Evolutionary conservation across 2,113 vertebrate genomes (phyloP).

Genomic region (Catharus minimus): DNA sequence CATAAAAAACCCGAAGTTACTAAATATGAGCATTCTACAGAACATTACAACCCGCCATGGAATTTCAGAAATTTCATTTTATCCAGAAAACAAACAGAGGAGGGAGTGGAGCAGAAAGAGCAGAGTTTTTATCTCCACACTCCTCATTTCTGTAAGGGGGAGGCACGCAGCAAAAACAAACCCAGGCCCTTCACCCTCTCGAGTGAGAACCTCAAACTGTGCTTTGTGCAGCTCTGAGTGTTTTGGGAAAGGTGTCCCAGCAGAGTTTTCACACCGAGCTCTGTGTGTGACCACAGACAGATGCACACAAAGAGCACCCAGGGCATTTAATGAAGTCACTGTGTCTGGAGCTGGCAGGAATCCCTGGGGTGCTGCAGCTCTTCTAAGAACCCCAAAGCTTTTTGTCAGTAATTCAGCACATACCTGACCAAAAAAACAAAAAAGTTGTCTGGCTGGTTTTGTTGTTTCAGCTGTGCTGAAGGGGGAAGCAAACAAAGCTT

Average conservation of each 20-base stretch:
- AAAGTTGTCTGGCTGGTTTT: conserved; percentile 64
- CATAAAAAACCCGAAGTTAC: neutral
- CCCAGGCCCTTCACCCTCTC: neutral
- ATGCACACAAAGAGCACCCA: neutral
- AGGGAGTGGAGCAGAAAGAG: neutral
- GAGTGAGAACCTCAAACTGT: neutral
- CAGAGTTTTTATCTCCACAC: neutral
- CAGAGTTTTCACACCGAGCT: neutral
- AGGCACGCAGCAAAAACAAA: neutral
- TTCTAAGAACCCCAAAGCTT: conserved; percentile 15
- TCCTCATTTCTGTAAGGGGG: neutral
- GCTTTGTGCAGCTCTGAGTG: neutral
- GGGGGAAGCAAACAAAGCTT: conserved; percentile 37
- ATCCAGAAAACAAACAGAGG: neutral
- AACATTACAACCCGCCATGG: neutral
- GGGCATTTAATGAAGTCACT: neutral
- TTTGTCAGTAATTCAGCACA: conserved; percentile 39
- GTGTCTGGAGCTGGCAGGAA: neutral
- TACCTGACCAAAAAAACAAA: conserved; percentile 15
- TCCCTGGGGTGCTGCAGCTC: neutral
- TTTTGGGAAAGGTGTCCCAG: neutral
- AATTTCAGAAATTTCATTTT: conserved; percentile 22
- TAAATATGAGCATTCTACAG: neutral
- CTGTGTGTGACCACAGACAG: neutral
- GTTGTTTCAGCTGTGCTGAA: conserved; percentile 49